Conservation (phyloP, 2,888 invertebrate species). For the Margaritifera margaritifera region DNA sequence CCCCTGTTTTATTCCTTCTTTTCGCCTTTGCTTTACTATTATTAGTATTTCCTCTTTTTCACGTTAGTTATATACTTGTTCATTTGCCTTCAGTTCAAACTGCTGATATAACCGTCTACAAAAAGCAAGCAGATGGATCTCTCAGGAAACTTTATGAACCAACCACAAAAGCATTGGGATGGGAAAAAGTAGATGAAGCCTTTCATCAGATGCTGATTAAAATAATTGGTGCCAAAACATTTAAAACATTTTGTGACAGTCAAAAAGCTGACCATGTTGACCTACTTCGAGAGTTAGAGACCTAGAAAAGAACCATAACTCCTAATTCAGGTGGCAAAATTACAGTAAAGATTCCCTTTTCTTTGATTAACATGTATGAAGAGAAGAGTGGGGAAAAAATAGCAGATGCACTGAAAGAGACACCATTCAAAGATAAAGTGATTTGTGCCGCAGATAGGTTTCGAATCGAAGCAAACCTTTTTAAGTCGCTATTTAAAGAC, state of each 20-base stretch:
- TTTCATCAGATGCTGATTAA: conserved; percentile 1
- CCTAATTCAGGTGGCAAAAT: neutral
- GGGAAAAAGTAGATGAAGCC: neutral
- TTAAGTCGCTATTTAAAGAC: conserved; percentile 13
- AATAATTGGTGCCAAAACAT: neutral
- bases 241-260: neutral
- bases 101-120: conserved; percentile 3
- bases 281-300: neutral
- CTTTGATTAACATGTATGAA: conserved; percentile 17
- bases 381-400: conserved; percentile 16
- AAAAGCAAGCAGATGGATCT: neutral
- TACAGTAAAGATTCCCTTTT: conserved; percentile 17
- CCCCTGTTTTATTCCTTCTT: too few species aligned
- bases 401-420: conserved; percentile 9
- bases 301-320: neutral
- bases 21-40: too few species aligned
- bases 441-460: conserved; percentile 17
- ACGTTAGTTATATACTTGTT: neutral
- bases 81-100: neutral
- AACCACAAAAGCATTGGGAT: neutral
- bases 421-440: conserved; percentile 11
- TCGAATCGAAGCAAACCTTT: conserved; percentile 10
- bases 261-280: neutral
- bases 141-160: neutral
- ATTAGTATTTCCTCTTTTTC: too few species aligned